A percentile compares a stretch with the other conserved stretches of the same genome.
Evolutionary conservation across 2,797 vertebrate genomes (phyloP).

Genomic region (Kryptopterus vitreolus): DNA sequence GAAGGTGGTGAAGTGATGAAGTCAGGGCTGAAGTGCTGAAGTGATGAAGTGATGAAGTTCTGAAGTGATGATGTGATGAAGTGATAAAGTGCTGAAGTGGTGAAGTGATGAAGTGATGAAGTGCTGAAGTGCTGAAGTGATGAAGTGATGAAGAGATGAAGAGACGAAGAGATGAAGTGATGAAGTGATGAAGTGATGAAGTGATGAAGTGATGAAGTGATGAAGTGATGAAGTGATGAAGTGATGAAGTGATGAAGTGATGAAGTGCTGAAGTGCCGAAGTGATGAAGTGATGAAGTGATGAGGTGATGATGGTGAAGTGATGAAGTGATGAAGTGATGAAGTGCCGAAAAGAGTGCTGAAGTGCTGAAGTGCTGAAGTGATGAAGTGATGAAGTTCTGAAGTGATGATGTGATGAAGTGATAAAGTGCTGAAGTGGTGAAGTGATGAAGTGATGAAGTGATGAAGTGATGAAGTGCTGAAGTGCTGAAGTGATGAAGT

Average conservation of each 20-base stretch:
- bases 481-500: constrained; percentile 12
- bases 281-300: background rate
- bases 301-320: background rate
- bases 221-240: background rate
- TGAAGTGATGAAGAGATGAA: background rate
- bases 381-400: background rate
- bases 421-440: background rate
- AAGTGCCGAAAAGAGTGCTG: too few species aligned
- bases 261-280: constrained; percentile 15
- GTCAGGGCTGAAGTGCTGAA: constrained; percentile 9
- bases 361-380: too few species aligned
- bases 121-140: background rate
- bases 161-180: background rate
- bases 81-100: background rate
- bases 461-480: constrained; percentile 2
- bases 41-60: background rate
- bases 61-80: background rate
- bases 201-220: background rate
- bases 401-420: background rate
- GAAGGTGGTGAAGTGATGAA: background rate
- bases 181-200: background rate
- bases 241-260: background rate
- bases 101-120: constrained; percentile 4
- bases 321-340: background rate
- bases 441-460: background rate